Base-by-base conservation (phyloP, 1,140 invertebrate species). In the Apolygus lucorum region DNA sequence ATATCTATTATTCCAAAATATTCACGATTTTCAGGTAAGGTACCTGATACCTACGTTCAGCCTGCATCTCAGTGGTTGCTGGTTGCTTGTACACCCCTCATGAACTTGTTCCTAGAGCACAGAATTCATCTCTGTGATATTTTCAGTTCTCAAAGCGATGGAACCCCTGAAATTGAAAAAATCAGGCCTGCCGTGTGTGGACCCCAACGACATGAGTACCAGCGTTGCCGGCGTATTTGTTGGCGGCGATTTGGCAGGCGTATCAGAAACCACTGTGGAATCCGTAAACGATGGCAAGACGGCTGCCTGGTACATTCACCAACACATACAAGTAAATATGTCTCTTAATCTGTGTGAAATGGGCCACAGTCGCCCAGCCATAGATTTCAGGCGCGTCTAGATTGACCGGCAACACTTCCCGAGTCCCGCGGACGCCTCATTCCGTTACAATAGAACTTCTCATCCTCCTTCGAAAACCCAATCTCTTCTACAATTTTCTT, bases 211-310 rank as follows among this genome's bases (percentile, higher is more conserved):
- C 0, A 91, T 96, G 90, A 83, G 85, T 76, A 90, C 89, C 4
- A 89, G 83, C 69, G 86, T 89, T 71, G 81, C 86, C 0, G 86
- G 87, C 75, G 90, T 98, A 2, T 99, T 96, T 78, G 87, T 89
- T 74, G 97, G 97, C 8, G 97, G 97, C 0, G 97, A 99, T 80
- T 76, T 98, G 8, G 94, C 92, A 8, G 96, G 95, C 1, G 83
- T 93, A 24, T 90, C 95, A 0, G 93, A 98, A 78, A 99, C 96
- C 0, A 98, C 96, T 0, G 96, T 99, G 0, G 96, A 99, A 82
- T 91, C 94, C 1, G 95, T 97, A 0, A 99, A 99, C 79, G 96
- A 99, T 82, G 96, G 96, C 26, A 99, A 99, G 82, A 92, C 88
- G 2, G 96, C 96, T 0, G 91, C 96, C 2, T 98, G 96, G 96